Base-by-base conservation (phyloP, 1,140 invertebrate species). In the Temnothorax nylanderi region DNA sequence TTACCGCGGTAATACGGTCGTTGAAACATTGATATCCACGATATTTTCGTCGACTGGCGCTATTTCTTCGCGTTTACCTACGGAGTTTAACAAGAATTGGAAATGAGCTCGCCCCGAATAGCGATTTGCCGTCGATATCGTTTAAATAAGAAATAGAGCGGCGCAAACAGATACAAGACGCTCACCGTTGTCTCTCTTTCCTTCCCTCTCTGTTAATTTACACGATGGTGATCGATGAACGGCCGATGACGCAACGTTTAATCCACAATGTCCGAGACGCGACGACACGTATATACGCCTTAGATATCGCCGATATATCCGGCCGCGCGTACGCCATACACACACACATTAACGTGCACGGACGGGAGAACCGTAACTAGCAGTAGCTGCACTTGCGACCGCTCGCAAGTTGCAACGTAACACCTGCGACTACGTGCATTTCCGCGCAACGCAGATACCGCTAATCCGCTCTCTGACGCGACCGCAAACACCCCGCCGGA, bases 181-280 rank as follows among this genome's bases (percentile, higher is more conserved):
- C n/a, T 34, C 6, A 8, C 51, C 18, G 16, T 74, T 18, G 47
- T 18, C 51, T 16, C 65, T 32, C 51, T 3, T 21, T 34, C 8
- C 32, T 41, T 26, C 76, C 13, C 60, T 65, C 34, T 41, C 8
- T 58, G 41, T 47, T 26, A 26, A 26, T 10, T 67, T 34, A 32
- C 49, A 58, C 18, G 37, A 34, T 4, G 34, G 18, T 85, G 82
- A 89, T 91, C 75, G 80, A 90, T 91, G 87, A 81, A 86, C 86
- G 78, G 54, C 67, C 80, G 54, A 76, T 90, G 87, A 88, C 86
- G 87, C 64, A 90, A 90, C 71, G 72, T 78, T 78, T 77, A 47
- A 81, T 90, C 74, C 82, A 87, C 72, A 87, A 75, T 91, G 85
- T 80, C 86, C 60, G 75, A 91, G 89, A 89, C 85, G 77, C 78